A percentile compares a stretch with the other conserved stretches of the same genome.
phyloP scores from a whole-genome alignment of 2,113 vertebrate species.

The Eulemur macaco region DNA sequence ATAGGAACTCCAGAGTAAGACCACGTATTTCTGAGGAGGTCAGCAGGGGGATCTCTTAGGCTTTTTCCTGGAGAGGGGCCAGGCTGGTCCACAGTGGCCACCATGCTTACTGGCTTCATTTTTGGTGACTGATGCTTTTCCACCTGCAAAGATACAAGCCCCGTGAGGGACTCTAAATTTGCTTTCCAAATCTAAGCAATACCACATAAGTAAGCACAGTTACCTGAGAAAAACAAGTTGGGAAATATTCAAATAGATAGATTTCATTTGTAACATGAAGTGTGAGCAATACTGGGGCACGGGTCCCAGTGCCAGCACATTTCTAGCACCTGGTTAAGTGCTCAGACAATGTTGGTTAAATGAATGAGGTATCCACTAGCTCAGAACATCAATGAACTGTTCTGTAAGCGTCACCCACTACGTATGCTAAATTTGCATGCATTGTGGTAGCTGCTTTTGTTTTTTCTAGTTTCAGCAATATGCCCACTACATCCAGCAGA shows the following conservation, averaged over 20 bases:
- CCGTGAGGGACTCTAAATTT: neutral
- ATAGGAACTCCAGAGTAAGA: neutral
- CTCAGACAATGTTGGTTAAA: neutral
- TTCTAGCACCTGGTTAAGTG: neutral
- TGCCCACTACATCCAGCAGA: neutral
- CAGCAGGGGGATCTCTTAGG: neutral
- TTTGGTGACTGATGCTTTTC: neutral
- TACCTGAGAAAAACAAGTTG: neutral
- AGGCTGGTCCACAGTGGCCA: neutral
- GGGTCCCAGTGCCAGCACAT: neutral
- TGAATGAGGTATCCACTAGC: neutral
- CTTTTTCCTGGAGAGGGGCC: neutral
- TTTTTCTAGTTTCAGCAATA: neutral
- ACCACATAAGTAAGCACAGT: neutral
- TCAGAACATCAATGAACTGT: neutral
- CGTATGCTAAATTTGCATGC: neutral
- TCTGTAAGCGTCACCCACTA: neutral
- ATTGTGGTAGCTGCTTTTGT: neutral
- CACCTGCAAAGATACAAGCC: neutral
- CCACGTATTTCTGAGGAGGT: neutral
- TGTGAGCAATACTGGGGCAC: neutral
- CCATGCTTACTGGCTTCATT: neutral
- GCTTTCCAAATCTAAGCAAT: neutral
- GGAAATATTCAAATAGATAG: neutral
- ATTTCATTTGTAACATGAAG: slow-evolving; percentile 13